Evolutionary conservation across 2,113 vertebrate genomes (phyloP).

Genomic region (Alligator mississippiensis): DNA sequence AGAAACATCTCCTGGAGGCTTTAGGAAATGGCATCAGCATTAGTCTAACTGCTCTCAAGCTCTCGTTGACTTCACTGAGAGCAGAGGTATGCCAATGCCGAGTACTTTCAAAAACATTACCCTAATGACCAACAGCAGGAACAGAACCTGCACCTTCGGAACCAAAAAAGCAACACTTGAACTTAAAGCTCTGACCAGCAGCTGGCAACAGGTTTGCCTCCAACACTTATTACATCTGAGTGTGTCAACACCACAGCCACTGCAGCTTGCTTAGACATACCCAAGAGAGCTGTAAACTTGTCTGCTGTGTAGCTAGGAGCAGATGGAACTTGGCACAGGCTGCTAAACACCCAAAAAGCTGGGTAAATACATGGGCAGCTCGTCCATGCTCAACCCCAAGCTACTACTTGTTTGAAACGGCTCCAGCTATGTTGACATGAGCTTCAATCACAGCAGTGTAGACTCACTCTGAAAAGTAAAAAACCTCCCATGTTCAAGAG

Average conservation of each 20-base stretch:
- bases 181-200: too few relatives aligned
- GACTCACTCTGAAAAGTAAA: not conserved
- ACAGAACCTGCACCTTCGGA: not conserved
- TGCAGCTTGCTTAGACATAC: accelerated
- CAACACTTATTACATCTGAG: too few relatives aligned
- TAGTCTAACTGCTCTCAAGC: not conserved
- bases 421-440: not conserved
- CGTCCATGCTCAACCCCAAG: not conserved
- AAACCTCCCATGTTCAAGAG: not conserved
- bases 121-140: not conserved
- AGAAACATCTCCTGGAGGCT: not conserved
- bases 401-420: not conserved
- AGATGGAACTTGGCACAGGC: not conserved
- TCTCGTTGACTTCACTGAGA: not conserved
- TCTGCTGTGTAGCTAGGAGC: not conserved
- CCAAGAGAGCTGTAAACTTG: not conserved
- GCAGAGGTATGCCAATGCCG: not conserved
- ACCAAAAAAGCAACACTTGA: not conserved
- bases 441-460: not conserved
- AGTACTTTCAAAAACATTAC: not conserved
- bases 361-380: not conserved
- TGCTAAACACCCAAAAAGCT: not conserved
- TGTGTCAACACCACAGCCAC: not conserved
- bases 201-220: too few relatives aligned
- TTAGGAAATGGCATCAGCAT: not conserved